Base-by-base conservation (phyloP, 2,797 vertebrate species). In the Perodicticus potto region DNA sequence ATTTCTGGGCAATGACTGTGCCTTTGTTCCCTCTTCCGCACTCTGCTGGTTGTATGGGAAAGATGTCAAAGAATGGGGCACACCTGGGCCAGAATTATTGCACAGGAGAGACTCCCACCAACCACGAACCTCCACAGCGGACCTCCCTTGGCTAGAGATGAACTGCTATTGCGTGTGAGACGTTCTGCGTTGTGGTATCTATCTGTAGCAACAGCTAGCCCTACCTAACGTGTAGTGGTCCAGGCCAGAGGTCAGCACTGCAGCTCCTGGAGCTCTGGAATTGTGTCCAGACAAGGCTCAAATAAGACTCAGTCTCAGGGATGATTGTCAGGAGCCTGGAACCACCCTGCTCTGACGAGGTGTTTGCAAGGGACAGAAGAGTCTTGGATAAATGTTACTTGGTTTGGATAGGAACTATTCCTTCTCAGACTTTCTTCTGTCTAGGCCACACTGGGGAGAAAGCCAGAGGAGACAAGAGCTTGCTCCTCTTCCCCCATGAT, bases 391-490 rank as follows among this genome's bases (percentile, higher is more conserved):
- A 80, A 5, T 17, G 70, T 82, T 69, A 49, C 25, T 27, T 85
- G 27, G 1, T 13, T 92, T 59, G 17, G 92, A 61, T 57, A 34
- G 57, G 34, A 95, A 85, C 17, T 69, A 70, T 34, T 86, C 27
- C 81, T 86, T 73, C 78, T 23, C 93, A 67, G 9, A 57, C 90
- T 93, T 81, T 95, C 5, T 83, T 72, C 32, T 93, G 40, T 87
- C 34, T 63, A 55, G 59, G 7, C 59, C 27, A 80, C 61, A 83
- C 4, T 13, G 27, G 61, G 34, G 12, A 92, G 40, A 89, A 34
- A 34, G 1, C n/a, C 78, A 93, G 82, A 55, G 43, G 25, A 90
- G 25, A 27, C 69, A 49, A 2, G 65, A n/a, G 13, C 61, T 3
- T 16, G 22, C 37, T 94, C 69, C 9, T 82, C 45, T 83, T 67